These are phyloP conservation scores for Lutraria rhynchaena DNA, from an alignment of 1,140 invertebrate genomes.

Conservation along the genomic window DNA sequence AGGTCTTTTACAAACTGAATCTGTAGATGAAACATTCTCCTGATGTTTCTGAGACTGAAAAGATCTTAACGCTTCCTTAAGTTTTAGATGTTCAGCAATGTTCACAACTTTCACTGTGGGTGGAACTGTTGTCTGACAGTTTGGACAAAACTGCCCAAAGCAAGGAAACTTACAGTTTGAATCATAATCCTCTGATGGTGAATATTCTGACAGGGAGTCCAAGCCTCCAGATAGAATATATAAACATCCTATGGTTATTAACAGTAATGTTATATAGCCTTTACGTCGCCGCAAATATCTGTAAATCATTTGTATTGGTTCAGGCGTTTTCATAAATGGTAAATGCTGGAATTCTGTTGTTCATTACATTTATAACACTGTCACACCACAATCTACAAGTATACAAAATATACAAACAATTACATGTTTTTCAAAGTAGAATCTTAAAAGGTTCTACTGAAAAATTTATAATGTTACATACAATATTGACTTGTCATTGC, in stretches of 20 bases:
- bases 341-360: background rate
- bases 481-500: too few relatives aligned
- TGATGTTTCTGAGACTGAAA: background rate
- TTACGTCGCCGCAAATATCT: constrained; percentile 15
- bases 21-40: constrained; percentile 22
- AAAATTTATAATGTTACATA: too few relatives aligned
- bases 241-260: background rate
- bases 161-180: constrained; percentile 25
- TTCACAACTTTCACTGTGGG: constrained; percentile 26
- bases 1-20: constrained; percentile 62
- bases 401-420: too few relatives aligned
- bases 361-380: background rate
- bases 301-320: background rate
- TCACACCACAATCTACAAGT: background rate
- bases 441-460: too few relatives aligned
- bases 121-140: background rate
- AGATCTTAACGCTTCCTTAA: constrained; percentile 8
- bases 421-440: too few relatives aligned
- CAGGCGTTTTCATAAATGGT: too few relatives aligned
- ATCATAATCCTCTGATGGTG: background rate
- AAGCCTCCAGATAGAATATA: constrained; percentile 21
- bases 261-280: background rate
- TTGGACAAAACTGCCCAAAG: constrained; percentile 5
- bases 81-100: constrained; percentile 31
- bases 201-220: constrained; percentile 5